A percentile compares a stretch with the other conserved stretches of the same genome.
phyloP scores from a whole-genome alignment of 2,797 vertebrate species.

The Hyperoplus immaculatus region DNA sequence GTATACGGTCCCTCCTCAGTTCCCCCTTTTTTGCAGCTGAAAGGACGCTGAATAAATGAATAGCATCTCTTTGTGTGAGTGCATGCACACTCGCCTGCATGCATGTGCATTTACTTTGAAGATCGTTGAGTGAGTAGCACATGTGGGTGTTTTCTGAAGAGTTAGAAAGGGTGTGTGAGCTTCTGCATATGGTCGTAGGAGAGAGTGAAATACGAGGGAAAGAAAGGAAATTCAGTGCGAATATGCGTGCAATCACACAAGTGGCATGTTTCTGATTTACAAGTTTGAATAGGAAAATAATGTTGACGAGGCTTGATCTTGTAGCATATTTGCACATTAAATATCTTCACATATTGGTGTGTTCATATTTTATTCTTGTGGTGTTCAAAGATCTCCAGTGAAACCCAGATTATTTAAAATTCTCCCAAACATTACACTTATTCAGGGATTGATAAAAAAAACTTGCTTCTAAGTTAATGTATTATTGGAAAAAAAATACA shows the following conservation, averaged over 20 bases:
- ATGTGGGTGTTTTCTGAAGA: constrained; percentile 64
- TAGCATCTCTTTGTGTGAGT: constrained; percentile 65
- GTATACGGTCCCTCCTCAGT: constrained; percentile 64
- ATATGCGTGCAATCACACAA: constrained; percentile 34
- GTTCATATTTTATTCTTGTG: not conserved
- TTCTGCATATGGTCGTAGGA: constrained; percentile 51
- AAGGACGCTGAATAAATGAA: constrained; percentile 74
- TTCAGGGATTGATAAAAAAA: constrained; percentile 1
- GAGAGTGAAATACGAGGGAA: constrained; percentile 59
- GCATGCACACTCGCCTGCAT: constrained; percentile 41
- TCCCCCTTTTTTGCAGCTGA: constrained; percentile 57
- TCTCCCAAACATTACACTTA: not conserved
- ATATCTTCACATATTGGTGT: not conserved
- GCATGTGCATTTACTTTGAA: constrained; percentile 43
- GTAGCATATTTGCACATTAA: constrained; percentile 9
- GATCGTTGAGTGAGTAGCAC: constrained; percentile 5
- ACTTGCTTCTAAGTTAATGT: not conserved
- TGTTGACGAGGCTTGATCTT: constrained; percentile 14
- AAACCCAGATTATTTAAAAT: not conserved
- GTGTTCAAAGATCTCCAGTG: not conserved
- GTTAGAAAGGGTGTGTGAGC: constrained; percentile 54
- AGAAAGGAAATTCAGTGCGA: constrained; percentile 31
- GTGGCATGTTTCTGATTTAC: constrained; percentile 47
- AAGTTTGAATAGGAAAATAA: constrained; percentile 38
- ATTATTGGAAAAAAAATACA: not conserved